Conservation (phyloP, 1,140 invertebrate species). For the Dendrolimus kikuchii region DNA sequence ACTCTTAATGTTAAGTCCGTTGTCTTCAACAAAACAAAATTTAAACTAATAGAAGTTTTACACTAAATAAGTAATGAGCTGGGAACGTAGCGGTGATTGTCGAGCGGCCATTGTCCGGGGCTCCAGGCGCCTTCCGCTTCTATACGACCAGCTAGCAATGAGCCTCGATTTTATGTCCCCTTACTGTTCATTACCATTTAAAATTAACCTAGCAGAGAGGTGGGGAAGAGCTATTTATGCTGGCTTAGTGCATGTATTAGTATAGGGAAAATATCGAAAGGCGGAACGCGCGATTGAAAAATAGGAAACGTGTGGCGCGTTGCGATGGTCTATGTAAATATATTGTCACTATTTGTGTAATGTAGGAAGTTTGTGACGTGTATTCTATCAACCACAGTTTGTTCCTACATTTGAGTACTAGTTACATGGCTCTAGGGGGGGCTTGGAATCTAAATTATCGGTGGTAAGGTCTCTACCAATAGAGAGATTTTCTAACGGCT, state of each 20-base stretch:
- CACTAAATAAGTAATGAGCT: conserved; percentile 64
- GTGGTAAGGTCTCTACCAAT: no score
- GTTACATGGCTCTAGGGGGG: no score
- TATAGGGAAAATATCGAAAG: conserved; percentile 63
- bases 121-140: conserved; percentile 53
- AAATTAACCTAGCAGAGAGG: conserved; percentile 21
- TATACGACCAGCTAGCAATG: conserved; percentile 30
- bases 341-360: conserved; percentile 17
- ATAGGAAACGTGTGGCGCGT: conserved; percentile 46
- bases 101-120: conserved; percentile 53
- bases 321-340: conserved; percentile 29
- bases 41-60: conserved; percentile 40
- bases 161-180: conserved; percentile 35
- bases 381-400: conserved; percentile 10
- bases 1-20: no score
- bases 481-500: no score
- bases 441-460: no score
- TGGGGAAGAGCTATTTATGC: conserved; percentile 24
- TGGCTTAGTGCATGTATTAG: conserved; percentile 39
- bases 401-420: not conserved
- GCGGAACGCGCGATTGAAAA: conserved; percentile 63
- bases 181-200: conserved; percentile 27
- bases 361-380: conserved; percentile 18
- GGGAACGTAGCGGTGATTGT: conserved; percentile 53
- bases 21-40: conserved; percentile 7